phyloP scores from a whole-genome alignment of 2,113 vertebrate genomes.

The Pristiophorus japonicus region DNA sequence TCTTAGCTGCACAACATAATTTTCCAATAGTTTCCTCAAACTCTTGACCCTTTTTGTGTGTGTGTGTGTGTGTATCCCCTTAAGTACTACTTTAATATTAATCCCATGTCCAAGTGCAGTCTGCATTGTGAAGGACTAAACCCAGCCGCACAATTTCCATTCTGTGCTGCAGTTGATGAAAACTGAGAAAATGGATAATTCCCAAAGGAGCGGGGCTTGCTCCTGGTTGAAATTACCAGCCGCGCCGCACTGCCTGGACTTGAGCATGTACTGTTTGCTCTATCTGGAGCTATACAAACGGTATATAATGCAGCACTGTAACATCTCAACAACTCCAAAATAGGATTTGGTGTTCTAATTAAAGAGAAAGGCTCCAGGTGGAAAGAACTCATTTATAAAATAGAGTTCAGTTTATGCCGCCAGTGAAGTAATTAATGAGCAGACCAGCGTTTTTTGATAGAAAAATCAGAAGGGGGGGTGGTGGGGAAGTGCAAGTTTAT shows the following conservation, averaged over 20 bases:
- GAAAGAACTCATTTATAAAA: conserved; percentile 33
- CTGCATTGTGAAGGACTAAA: neutral
- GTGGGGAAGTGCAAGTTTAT: neutral
- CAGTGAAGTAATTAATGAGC: conserved; percentile 32
- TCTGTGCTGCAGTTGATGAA: conserved; percentile 54
- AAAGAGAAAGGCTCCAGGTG: conserved; percentile 17
- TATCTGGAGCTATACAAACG: conserved; percentile 74
- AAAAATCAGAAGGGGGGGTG: neutral
- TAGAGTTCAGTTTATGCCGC: conserved; percentile 14
- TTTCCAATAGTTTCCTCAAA: neutral
- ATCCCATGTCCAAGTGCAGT: neutral
- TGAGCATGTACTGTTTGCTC: conserved; percentile 72
- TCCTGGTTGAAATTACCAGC: conserved; percentile 70
- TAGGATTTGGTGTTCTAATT: conserved; percentile 27
- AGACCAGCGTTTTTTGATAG: conserved; percentile 25
- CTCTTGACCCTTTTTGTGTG: neutral
- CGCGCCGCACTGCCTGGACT: conserved; percentile 67
- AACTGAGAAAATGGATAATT: conserved; percentile 58
- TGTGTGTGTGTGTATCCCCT: neutral
- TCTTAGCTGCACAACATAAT: neutral
- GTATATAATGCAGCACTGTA: conserved; percentile 9
- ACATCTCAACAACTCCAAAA: conserved; percentile 28
- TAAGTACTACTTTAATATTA: neutral
- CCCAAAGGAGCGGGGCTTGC: conserved; percentile 65
- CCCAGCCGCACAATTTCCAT: neutral